Base-by-base conservation (phyloP, 1,140 invertebrate species). In the Trichomalopsis sarcophagae region DNA sequence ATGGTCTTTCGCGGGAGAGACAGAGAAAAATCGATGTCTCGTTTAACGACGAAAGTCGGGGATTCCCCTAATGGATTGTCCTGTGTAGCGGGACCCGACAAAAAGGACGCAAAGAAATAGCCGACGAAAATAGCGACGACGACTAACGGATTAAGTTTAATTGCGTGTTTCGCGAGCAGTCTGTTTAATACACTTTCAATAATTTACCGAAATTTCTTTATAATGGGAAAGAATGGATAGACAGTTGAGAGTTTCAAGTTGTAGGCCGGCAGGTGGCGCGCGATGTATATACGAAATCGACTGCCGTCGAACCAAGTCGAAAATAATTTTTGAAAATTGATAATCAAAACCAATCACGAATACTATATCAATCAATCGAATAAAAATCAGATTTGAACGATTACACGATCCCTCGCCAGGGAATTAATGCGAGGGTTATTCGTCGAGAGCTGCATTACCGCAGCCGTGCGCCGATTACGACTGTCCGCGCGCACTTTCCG, bases 41-140 rank as follows among this genome's bases (percentile, higher is more conserved):
- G 55, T 17, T 62, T 62, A 62, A 62, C 55, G 55, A 62, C 55
- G 55, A 62, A 62, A 62, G 55, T 62, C 55, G 55, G 55, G 55
- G 55, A 62, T 62, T 62, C 55, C 55, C 55, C 55, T 62, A 62
- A 62, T 62, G 55, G 55, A 62, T 62, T 62, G 55, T 62, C 55
- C 55, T 62, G 21, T 9, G 21, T 17, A 6, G 55, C 55, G 1
- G 55, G 4, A 62, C 6, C 55, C 14, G n/a, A 62, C 14, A n/a
- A 62, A 62, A 21, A n/a, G 17, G 17, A n/a, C 11, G 14, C 11
- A 50, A 50, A 50, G 3, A 14, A 17, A 50, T 14, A 9, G 55
- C 3, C 14, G 17, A 62, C 55, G 5, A n/a, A 62, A 62, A 62
- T n/a, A 62, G 17, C 7, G 55, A 21, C 6, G 21, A 1, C 55